phyloP scores from a whole-genome alignment of 53 echinoderm and acorn worm genomes.

The Henricia sp. region DNA sequence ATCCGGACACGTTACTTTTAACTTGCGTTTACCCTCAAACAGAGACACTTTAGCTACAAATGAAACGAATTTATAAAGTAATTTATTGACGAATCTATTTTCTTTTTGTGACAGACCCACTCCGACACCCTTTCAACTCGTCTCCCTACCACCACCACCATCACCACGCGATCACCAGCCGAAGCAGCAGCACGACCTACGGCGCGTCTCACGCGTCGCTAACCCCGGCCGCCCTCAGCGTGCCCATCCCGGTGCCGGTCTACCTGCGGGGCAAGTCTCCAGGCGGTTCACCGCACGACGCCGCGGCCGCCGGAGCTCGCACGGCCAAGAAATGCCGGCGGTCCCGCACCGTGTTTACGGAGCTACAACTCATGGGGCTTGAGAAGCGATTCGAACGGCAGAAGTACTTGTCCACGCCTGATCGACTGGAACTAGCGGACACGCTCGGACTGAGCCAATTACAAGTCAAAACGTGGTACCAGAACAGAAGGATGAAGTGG shows the following conservation, averaged over 20 bases:
- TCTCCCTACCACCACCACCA: constrained; percentile 35
- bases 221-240: constrained; percentile 64
- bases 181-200: constrained; percentile 34
- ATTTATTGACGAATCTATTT: not conserved
- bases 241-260: constrained; percentile 97
- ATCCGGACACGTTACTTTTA: no score
- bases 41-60: not conserved
- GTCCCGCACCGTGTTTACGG: constrained; percentile 96
- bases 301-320: constrained; percentile 71
- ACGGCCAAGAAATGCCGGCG: constrained; percentile 94
- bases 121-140: constrained; percentile 27
- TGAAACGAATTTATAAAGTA: not conserved
- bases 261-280: constrained; percentile 90
- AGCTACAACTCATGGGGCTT: constrained; percentile 93
- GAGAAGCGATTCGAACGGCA: constrained; percentile 99
- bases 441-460: constrained; percentile 91
- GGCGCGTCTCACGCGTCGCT: constrained; percentile 15
- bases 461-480: constrained; percentile 98
- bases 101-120: constrained; percentile 8
- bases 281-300: constrained; percentile 74
- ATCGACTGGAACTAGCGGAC: constrained; percentile 90
- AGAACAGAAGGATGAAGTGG: constrained; percentile 99
- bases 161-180: not conserved
- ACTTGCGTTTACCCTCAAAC: not conserved
- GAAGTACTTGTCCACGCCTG: constrained; percentile 96